Conservation (phyloP, 2,113 vertebrate genomes). For the Tympanuchus pallidicinctus region DNA sequence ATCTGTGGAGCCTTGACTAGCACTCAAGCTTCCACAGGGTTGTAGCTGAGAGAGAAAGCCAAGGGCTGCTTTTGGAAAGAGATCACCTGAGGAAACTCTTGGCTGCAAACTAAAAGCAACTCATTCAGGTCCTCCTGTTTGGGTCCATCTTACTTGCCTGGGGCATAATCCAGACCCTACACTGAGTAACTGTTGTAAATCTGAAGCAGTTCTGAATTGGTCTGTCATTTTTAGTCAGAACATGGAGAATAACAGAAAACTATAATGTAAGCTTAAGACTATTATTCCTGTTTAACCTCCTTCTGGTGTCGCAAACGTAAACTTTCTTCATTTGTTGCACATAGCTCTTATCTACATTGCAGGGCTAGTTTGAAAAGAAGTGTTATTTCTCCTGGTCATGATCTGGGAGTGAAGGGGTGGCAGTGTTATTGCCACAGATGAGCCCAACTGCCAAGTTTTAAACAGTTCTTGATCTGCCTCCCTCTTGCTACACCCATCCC, state of each 20-base stretch:
- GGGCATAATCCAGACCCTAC: background rate
- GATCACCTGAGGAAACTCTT: background rate
- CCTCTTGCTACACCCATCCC: background rate
- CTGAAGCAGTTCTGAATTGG: background rate
- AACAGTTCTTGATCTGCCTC: background rate
- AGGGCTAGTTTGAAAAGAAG: background rate
- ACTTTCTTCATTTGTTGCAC: background rate
- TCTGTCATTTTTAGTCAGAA: rapidly evolving
- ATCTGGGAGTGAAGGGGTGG: background rate
- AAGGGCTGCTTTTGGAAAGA: background rate
- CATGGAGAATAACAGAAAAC: background rate
- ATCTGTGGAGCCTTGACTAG: background rate
- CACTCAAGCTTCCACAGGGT: background rate
- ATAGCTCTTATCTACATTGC: background rate
- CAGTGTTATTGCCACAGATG: background rate
- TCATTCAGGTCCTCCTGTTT: background rate
- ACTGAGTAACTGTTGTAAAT: background rate
- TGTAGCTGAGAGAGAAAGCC: background rate
- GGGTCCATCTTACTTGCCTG: background rate
- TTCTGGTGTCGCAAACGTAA: background rate
- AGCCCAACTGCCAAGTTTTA: background rate
- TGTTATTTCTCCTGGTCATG: background rate
- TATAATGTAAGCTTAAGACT: background rate
- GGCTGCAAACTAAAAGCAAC: background rate
- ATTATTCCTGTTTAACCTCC: background rate